These are phyloP conservation scores for Mesocentrotus franciscanus DNA, from an alignment of 53 echinoderm and acorn worm genomes.

Conservation along the genomic window DNA sequence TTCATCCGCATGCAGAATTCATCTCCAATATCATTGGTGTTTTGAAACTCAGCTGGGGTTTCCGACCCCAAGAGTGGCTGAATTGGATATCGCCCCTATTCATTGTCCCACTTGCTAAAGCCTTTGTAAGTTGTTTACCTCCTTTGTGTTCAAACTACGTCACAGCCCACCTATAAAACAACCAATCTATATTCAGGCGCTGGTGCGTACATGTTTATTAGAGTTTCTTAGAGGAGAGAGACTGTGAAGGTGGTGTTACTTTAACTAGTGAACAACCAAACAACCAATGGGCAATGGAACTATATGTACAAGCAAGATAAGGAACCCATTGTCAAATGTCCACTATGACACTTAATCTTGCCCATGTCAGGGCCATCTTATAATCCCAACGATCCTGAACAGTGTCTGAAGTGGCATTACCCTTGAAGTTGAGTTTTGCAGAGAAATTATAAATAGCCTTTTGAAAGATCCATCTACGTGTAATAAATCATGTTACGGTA, in stretches of 20 bases:
- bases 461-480: background rate
- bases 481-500: background rate
- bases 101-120: background rate
- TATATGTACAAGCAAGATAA: background rate
- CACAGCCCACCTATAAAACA: slow-evolving; percentile 4
- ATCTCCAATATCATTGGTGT: slow-evolving; percentile 7
- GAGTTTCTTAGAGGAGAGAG: background rate
- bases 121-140: slow-evolving; percentile 34
- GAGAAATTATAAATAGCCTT: background rate
- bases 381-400: background rate
- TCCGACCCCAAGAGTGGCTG: background rate
- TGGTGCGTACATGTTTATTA: slow-evolving; percentile 47
- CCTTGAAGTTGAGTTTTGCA: background rate
- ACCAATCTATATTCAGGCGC: slow-evolving; percentile 32
- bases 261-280: background rate
- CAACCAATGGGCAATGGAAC: background rate
- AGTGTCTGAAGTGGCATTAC: background rate
- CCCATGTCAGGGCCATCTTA: background rate
- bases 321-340: background rate
- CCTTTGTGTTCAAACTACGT: background rate
- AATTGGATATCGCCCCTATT: background rate
- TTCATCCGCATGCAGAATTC: background rate
- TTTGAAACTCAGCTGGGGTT: slow-evolving; percentile 21
- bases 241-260: background rate
- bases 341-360: background rate